A percentile compares a stretch with the other conserved stretches of the same genome.
Conservation (phyloP, 2,797 vertebrate species). For the Typhlichthys eigenmanni region DNA sequence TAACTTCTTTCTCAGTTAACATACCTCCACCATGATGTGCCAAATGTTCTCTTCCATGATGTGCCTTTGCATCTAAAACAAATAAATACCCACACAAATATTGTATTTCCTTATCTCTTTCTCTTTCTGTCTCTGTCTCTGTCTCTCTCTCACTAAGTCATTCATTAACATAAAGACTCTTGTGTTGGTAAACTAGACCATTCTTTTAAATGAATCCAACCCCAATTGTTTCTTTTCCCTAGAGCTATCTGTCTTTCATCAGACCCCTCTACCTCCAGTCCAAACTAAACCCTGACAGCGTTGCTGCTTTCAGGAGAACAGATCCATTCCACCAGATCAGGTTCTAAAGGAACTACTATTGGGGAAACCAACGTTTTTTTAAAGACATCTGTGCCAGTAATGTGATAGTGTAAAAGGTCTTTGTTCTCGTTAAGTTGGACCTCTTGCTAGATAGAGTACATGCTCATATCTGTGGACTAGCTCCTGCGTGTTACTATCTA, state of each 20-base stretch:
- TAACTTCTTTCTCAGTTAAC: no score
- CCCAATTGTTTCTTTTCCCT: background rate
- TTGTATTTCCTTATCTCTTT: background rate
- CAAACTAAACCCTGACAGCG: background rate
- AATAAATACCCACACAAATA: background rate
- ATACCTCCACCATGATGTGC: background rate
- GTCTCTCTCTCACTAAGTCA: background rate
- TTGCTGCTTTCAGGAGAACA: constrained; percentile 3
- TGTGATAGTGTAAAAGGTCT: constrained; percentile 9
- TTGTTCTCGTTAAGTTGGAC: constrained; percentile 11
- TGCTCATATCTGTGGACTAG: no score
- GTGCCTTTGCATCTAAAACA: background rate
- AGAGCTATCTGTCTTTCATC: background rate
- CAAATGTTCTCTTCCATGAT: background rate
- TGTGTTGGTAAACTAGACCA: constrained; percentile 5
- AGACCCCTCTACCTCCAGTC: background rate
- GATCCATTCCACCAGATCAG: background rate
- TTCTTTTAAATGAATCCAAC: background rate
- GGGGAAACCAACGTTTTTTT: background rate
- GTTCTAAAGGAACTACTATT: background rate
- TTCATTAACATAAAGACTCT: background rate
- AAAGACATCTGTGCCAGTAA: background rate
- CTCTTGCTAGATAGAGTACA: background rate
- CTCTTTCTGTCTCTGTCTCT: no score
- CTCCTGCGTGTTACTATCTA: no score